Evolutionary conservation across 2,113 vertebrate species (phyloP).

Genomic region (Actinemys pallida): DNA sequence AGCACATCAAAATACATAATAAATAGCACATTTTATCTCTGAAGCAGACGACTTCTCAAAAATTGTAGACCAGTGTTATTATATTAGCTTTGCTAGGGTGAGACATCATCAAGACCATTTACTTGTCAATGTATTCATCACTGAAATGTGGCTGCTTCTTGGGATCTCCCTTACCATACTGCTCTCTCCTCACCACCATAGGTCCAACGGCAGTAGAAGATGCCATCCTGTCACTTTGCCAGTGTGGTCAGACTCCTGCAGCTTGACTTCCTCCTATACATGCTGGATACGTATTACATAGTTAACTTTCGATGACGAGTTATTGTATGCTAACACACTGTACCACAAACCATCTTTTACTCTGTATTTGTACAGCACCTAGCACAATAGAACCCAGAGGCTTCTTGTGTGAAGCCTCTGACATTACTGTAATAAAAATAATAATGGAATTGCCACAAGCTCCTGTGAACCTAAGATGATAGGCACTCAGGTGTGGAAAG

Average conservation of each 20-base stretch:
- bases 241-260: not conserved
- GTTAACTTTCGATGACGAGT: constrained; percentile 30
- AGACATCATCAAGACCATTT: not conserved
- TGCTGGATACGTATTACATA: not conserved
- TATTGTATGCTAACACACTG: not conserved
- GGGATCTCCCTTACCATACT: not conserved
- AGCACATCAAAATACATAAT: too few relatives aligned
- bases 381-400: not conserved
- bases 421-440: not conserved
- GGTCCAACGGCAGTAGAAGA: not conserved
- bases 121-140: not conserved
- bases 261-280: not conserved
- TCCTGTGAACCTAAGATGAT: constrained; percentile 29
- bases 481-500: constrained; percentile 25
- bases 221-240: not conserved
- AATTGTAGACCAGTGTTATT: too few relatives aligned
- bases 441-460: not conserved
- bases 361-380: constrained; percentile 45
- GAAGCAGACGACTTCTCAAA: too few relatives aligned
- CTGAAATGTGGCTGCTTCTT: not conserved
- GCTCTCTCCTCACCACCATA: not conserved
- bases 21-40: too few relatives aligned
- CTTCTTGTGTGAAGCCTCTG: not conserved
- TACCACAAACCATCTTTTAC: not conserved
- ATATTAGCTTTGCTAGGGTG: not conserved